Conservation (phyloP, 2,888 invertebrate species). For the Eupithecia insigniata region DNA sequence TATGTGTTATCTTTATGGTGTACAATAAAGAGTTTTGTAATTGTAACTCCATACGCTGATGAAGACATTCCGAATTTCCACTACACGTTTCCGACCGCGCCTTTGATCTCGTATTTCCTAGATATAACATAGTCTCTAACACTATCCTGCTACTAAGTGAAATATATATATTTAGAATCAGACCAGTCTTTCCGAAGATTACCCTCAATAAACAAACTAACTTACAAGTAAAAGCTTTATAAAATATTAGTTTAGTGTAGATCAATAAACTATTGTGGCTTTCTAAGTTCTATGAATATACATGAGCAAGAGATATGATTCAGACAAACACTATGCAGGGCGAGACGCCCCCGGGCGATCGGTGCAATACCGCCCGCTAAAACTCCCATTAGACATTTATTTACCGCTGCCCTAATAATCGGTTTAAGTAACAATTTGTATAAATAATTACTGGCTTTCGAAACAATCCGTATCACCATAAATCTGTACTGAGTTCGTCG, state of each 20-base stretch:
- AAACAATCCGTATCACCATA: conserved; percentile 58
- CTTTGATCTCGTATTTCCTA: neutral
- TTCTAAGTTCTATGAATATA: conserved; percentile 30
- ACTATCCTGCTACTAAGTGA: too few species aligned
- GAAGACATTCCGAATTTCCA: neutral
- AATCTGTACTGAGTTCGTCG: conserved; percentile 55
- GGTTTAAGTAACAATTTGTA: conserved; percentile 68
- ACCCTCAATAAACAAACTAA: neutral
- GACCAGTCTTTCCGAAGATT: neutral
- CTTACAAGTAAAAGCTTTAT: neutral
- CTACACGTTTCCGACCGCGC: neutral
- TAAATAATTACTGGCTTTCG: conserved; percentile 66
- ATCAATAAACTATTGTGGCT: conserved; percentile 14
- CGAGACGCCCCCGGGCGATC: conserved; percentile 41
- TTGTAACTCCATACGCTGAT: neutral
- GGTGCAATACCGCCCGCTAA: conserved; percentile 56
- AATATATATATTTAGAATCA: neutral
- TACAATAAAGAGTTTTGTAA: too few species aligned
- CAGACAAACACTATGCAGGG: conserved; percentile 44
- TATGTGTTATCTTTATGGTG: too few species aligned
- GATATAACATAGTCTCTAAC: neutral
- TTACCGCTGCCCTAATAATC: conserved; percentile 68
- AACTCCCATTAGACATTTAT: conserved; percentile 61
- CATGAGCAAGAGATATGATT: conserved; percentile 40
- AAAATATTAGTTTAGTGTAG: neutral